Evolutionary conservation across 1,140 invertebrate species (phyloP).

Genomic region (roundworm (Caenorhabditis elegans)): DNA sequence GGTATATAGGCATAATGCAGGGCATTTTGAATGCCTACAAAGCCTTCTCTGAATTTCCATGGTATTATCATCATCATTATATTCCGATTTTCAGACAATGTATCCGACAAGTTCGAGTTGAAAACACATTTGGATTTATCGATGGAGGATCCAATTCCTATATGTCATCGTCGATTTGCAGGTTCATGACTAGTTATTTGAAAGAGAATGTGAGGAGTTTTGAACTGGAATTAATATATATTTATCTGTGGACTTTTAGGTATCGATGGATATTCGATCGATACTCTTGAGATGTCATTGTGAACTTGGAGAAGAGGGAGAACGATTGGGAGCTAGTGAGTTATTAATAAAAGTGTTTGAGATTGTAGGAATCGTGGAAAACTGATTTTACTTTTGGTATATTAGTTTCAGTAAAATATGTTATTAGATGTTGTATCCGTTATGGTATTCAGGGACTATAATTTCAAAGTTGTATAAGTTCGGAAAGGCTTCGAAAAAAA

Average conservation of each 20-base stretch:
- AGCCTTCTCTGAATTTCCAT: no score
- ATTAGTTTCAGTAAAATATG: no score
- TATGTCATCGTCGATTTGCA: constrained; percentile 14
- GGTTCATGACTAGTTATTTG: background rate
- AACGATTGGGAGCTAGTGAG: constrained; percentile 42
- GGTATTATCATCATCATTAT: no score
- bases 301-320: constrained; percentile 38
- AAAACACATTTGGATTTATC: constrained; percentile 38
- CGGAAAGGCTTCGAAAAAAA: no score
- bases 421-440: no score
- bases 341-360: background rate
- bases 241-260: background rate
- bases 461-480: no score
- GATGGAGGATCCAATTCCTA: constrained; percentile 42
- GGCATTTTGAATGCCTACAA: no score
- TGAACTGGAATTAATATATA: background rate
- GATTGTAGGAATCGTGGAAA: no score
- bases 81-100: constrained; percentile 16
- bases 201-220: background rate
- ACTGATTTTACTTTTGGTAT: no score
- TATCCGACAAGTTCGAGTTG: constrained; percentile 36
- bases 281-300: constrained; percentile 20
- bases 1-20: no score
- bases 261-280: background rate
- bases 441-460: no score